phyloP scores from a whole-genome alignment of 2,113 vertebrate species.

The Xyliphius kryptos region DNA sequence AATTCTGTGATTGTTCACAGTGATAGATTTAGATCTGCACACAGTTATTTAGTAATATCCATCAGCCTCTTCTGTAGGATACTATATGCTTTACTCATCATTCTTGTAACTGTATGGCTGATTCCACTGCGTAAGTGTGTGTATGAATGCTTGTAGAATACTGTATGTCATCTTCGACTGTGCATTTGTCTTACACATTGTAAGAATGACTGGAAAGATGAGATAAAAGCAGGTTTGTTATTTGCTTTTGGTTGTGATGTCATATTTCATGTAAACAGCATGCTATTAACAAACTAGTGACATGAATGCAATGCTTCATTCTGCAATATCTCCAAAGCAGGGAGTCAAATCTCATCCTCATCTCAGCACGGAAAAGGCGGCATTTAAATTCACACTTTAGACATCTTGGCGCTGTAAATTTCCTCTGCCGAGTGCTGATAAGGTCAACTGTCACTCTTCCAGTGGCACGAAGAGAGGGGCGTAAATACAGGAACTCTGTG shows the following conservation, averaged over 20 bases:
- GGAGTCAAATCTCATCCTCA: no score
- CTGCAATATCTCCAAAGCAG: constrained; percentile 19
- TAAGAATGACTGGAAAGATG: constrained; percentile 1
- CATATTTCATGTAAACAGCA: constrained; percentile 17
- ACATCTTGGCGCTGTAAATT: constrained; percentile 37
- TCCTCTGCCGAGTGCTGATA: constrained; percentile 39
- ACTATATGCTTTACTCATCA: no score
- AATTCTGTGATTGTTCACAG: no score
- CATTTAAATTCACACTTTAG: constrained; percentile 36
- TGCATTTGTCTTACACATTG: not conserved
- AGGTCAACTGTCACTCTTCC: constrained; percentile 46
- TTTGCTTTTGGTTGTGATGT: constrained; percentile 22
- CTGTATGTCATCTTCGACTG: constrained; percentile 3
- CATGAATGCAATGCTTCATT: not conserved
- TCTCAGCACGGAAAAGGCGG: not conserved
- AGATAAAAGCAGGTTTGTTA: constrained; percentile 29
- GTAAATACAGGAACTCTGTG: constrained; percentile 35
- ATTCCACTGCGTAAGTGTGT: no score
- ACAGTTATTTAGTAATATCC: not conserved
- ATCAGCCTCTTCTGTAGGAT: not conserved
- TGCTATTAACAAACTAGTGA: not conserved
- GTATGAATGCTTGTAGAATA: not conserved
- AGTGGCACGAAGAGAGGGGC: constrained; percentile 21
- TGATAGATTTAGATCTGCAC: not conserved
- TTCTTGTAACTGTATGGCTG: no score